Evolutionary conservation across 2,797 vertebrate genomes (phyloP).

Genomic region (Mus spretus): DNA sequence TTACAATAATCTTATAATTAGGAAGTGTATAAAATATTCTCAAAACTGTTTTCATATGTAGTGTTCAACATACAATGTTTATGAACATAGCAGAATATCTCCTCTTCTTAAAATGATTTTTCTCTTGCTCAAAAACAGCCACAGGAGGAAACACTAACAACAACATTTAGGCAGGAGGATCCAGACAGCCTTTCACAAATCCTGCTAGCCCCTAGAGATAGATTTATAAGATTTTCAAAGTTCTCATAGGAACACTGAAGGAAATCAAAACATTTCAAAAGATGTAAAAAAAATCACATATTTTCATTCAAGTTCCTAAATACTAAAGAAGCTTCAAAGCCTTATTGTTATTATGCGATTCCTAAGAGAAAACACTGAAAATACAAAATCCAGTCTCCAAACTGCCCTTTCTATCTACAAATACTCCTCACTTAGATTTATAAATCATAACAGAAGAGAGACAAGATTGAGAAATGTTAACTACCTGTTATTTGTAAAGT

Average conservation of each 20-base stretch:
- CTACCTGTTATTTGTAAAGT: constrained; percentile 64
- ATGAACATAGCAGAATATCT: constrained; percentile 24
- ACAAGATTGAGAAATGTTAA: constrained; percentile 60
- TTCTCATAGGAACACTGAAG: background rate
- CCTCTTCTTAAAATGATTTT: constrained; percentile 37
- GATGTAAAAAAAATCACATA: background rate
- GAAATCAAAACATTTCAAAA: constrained; percentile 49
- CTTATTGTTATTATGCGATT: constrained; percentile 20
- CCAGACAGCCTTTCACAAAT: background rate
- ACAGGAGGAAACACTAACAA: background rate
- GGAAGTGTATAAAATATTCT: background rate
- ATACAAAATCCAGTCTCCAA: background rate
- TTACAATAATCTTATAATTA: constrained; percentile 23
- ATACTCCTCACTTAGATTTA: constrained; percentile 60
- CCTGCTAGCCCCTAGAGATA: background rate
- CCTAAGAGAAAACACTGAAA: background rate
- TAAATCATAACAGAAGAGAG: constrained; percentile 63
- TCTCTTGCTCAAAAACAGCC: constrained; percentile 45
- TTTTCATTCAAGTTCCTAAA: constrained; percentile 39
- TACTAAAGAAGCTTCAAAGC: background rate
- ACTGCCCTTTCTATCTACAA: constrained; percentile 52
- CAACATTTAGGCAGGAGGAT: background rate
- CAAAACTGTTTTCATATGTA: background rate
- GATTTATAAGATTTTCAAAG: constrained; percentile 4
- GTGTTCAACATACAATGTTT: constrained; percentile 14